These are phyloP conservation scores for Myzus persicae DNA, from an alignment of 1,140 invertebrate genomes.

Conservation along the genomic window DNA sequence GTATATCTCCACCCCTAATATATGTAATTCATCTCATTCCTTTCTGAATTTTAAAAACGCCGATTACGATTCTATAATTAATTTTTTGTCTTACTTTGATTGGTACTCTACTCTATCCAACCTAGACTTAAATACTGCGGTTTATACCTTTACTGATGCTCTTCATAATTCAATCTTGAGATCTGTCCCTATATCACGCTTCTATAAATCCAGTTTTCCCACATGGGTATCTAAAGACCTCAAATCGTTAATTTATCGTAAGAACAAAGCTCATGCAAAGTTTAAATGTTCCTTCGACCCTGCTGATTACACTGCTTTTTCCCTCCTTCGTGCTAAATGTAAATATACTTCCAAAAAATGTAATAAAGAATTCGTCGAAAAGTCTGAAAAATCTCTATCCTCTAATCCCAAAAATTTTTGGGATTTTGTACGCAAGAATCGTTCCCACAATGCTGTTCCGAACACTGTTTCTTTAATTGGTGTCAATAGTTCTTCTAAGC, in stretches of 20 bases:
- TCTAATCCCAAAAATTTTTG: too few relatives aligned
- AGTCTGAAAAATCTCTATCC: too few relatives aligned
- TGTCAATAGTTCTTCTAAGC: not conserved
- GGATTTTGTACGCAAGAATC: too few relatives aligned
- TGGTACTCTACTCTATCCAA: too few relatives aligned
- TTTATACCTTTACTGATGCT: too few relatives aligned
- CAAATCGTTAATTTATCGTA: not conserved
- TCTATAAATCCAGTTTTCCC: not conserved
- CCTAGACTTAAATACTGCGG: too few relatives aligned
- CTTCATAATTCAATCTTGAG: not conserved
- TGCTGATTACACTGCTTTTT: too few relatives aligned
- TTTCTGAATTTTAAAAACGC: not conserved
- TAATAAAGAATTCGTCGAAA: not conserved
- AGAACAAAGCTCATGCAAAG: conserved; percentile 7
- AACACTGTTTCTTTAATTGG: conserved; percentile 7
- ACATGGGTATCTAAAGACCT: not conserved
- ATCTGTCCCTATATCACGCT: not conserved
- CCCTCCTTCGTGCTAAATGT: too few relatives aligned
- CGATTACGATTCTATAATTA: not conserved
- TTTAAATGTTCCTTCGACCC: not conserved
- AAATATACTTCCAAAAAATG: too few relatives aligned
- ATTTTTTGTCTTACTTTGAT: too few relatives aligned
- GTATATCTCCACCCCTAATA: not conserved
- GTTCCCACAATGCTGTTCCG: not conserved
- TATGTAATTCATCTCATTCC: not conserved